Evolutionary conservation across 2,888 invertebrate genomes (phyloP), one percentile per base, ranked within the genome.

Genomic region (Paralinhomoeus sp.): DNA sequence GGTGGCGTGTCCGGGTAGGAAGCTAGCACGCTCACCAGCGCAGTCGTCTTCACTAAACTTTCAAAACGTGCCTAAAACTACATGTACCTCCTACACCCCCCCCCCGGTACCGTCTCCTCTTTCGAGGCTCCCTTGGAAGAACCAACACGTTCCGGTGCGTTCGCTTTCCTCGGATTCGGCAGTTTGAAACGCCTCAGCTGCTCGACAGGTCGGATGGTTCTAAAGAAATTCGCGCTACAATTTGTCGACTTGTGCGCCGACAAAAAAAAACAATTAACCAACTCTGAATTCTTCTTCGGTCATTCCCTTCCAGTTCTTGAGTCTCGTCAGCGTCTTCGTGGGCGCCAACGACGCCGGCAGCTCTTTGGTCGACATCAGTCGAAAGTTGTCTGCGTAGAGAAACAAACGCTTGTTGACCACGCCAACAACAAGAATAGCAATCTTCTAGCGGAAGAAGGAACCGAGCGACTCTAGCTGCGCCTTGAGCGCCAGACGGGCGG

Each of bases 1-100:
- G 87, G 81, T 1, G 76, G 70, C 41, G 72, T 72, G 45, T 70
- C 69, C 0, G 87, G 87, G 62, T 83, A 87, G 60, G 81, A 77
- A 53, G 79, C 77, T 50, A 77, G 76, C 23, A 87, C 72, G 21
- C 76, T 75, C 48, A 85, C 74, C 37, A 76, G 72, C 17, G 80
- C 78, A 23, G 76, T 72, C 53, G 87, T 65, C 61, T 76, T 77
- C 13, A 79, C 84, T 70, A 57, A 21, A 67, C 64, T 49, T 49
- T 5, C 5, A 27, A 12, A 5, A 12, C 27, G 27, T 12, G 7
- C 27, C 27, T 27, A 9, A 5, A 27, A 9, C 12, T 12, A 5
- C 5, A 27, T 27, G 7, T 5, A 49, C 22, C 33, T 21, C 3
- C 20, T 27, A 3, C 35, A 35, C 5, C 17, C 35, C 18, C 35